Evolutionary conservation across 1,140 invertebrate species (phyloP).

Genomic region (Meteorus sp.): DNA sequence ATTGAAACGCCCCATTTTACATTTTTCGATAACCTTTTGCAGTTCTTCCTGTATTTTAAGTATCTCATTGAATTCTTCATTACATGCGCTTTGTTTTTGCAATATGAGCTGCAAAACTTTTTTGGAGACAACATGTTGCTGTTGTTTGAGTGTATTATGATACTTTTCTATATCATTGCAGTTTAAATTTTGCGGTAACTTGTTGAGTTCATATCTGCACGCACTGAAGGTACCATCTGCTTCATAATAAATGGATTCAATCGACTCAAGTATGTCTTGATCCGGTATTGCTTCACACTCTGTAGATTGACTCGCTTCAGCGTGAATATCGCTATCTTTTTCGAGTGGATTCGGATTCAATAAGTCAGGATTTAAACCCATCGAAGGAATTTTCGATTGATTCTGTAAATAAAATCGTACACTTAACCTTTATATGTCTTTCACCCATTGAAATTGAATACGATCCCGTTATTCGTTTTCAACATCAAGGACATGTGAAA

Average conservation of each 20-base stretch:
- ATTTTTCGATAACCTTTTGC: slow-evolving; percentile 70
- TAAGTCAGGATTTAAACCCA: slow-evolving; percentile 50
- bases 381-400: slow-evolving; percentile 47
- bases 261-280: slow-evolving; percentile 73
- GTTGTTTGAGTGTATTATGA: slow-evolving; percentile 69
- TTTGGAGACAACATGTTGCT: slow-evolving; percentile 85
- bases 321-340: slow-evolving; percentile 38
- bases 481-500: too few relatives aligned
- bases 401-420: slow-evolving; percentile 34
- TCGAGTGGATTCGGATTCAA: slow-evolving; percentile 43
- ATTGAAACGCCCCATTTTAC: slow-evolving; percentile 70
- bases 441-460: background rate
- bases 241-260: slow-evolving; percentile 70
- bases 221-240: slow-evolving; percentile 66
- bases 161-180: slow-evolving; percentile 69
- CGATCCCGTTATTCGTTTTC: background rate
- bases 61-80: slow-evolving; percentile 81
- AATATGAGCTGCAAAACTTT: slow-evolving; percentile 89
- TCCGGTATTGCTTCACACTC: slow-evolving; percentile 65
- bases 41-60: slow-evolving; percentile 76
- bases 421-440: background rate
- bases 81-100: slow-evolving; percentile 84
- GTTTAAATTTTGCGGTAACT: slow-evolving; percentile 67
- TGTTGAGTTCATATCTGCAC: slow-evolving; percentile 70
- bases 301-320: slow-evolving; percentile 42